phyloP scores from a whole-genome alignment of 2,888 invertebrate species.

The Ormyrus pomaceus region DNA sequence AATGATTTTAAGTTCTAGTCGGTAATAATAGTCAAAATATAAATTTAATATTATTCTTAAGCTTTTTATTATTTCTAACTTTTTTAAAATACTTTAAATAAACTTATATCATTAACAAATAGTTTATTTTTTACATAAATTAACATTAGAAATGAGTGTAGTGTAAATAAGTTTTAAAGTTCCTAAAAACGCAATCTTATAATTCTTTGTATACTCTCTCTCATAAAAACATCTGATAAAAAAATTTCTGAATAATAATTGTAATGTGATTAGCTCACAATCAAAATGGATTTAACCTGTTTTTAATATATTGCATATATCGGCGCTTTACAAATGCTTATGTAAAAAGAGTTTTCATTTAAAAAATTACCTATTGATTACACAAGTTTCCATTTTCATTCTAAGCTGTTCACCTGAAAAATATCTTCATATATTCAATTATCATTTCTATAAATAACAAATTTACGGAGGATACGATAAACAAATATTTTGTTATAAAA shows the following conservation, averaged over 20 bases:
- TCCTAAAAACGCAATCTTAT: background rate
- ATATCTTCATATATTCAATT: too few relatives aligned
- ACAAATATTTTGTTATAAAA: constrained; percentile 40
- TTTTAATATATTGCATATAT: constrained; percentile 17
- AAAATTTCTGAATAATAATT: constrained; percentile 13
- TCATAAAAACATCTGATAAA: constrained; percentile 4
- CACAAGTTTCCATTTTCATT: constrained; percentile 19
- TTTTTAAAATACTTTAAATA: constrained; percentile 4
- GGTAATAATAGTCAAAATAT: too few relatives aligned
- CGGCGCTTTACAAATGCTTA: background rate
- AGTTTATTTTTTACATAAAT: constrained; percentile 10
- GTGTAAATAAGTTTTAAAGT: constrained; percentile 4
- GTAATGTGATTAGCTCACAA: constrained; percentile 14
- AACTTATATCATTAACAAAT: constrained; percentile 21
- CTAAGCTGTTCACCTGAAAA: constrained; percentile 11
- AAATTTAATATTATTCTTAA: too few relatives aligned
- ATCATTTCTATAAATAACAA: too few relatives aligned
- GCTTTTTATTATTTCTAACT: background rate
- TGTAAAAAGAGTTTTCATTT: constrained; percentile 14
- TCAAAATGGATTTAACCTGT: constrained; percentile 14
- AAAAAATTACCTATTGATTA: constrained; percentile 1
- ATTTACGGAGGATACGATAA: constrained; percentile 40
- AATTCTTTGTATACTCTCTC: constrained; percentile 1
- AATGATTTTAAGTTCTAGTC: too few relatives aligned
- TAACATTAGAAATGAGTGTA: constrained; percentile 30